A percentile compares a stretch with the other conserved stretches of the same genome.
These are phyloP conservation scores for Rutpela maculata DNA, from an alignment of 2,888 invertebrate species.

Conservation along the genomic window DNA sequence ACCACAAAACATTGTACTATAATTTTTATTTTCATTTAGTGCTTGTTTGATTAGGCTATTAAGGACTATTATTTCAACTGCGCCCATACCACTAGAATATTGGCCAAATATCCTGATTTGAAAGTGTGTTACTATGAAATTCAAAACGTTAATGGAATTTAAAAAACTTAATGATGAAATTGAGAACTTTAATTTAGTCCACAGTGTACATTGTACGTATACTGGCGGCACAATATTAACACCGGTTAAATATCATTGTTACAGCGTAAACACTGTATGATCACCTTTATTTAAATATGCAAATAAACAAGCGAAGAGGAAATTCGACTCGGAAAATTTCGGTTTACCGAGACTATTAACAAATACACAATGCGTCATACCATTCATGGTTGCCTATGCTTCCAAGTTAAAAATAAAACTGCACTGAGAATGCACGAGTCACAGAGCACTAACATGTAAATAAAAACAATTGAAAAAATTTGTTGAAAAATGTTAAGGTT, in stretches of 20 bases:
- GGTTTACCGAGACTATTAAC: not conserved
- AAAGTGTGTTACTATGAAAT: too few relatives aligned
- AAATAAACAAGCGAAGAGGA: slow-evolving; percentile 23
- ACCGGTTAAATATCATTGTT: not conserved
- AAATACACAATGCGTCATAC: slow-evolving; percentile 33
- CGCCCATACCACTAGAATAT: too few relatives aligned
- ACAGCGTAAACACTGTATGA: not conserved
- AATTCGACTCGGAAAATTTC: slow-evolving; percentile 21
- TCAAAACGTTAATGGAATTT: too few relatives aligned
- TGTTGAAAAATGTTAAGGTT: slow-evolving; percentile 47
- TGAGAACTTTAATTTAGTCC: too few relatives aligned
- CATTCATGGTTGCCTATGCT: slow-evolving; percentile 43
- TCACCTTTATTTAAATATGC: slow-evolving; percentile 1
- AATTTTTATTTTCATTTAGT: too few relatives aligned
- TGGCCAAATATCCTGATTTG: too few relatives aligned
- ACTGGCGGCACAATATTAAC: not conserved
- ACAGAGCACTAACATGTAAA: not conserved
- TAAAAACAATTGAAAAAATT: slow-evolving; percentile 31
- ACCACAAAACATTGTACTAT: too few relatives aligned
- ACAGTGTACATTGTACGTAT: too few relatives aligned
- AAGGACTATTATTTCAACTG: too few relatives aligned
- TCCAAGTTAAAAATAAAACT: slow-evolving; percentile 22
- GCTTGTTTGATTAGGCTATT: too few relatives aligned
- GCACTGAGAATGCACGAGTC: not conserved
- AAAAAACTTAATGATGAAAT: too few relatives aligned